Base-by-base conservation (phyloP, 2,113 vertebrate genomes). In the Oceanodroma tethys region DNA sequence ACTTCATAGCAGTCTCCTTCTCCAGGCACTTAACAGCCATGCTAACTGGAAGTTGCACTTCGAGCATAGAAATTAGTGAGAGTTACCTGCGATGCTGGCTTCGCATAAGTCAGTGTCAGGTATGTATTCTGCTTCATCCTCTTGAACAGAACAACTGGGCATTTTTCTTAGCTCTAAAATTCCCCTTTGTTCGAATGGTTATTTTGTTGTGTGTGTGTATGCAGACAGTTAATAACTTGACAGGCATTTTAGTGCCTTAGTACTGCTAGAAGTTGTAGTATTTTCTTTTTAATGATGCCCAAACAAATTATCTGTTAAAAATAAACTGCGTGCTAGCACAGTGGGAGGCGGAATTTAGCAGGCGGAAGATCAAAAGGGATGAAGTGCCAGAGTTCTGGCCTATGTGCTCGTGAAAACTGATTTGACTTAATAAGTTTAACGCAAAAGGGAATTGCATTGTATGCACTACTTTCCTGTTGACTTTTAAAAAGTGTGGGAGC, bases 401-500 rank as follows among this genome's bases (percentile, higher is more conserved):
- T 60, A 56, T 56, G 38, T 76, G 81, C 80, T 96, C 2, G 1
- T 95, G 96, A 98, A 95, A 98, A 98, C 15, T 96, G 94, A 97
- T 97, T 96, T 96, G 97, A 97, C 83, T 98, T 97, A 97, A 47
- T 96, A 97, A 95, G 87, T 97, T 95, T 88, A 91, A 97, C 88
- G 90, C 85, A 96, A 86, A 96, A 88, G 80, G 60, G 81, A 96
- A 90, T 87, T 96, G 52, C 63, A 84, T 87, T 78, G 71, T 85
- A 73, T 82, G 88, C 70, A 80, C 60, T 90, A 81, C 83, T 86
- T 90, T 96, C 52, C 91, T 67, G 88, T 89, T 91, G 55, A 68
- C 89, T 95, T 90, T 94, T 85, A 43, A 79, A 63, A 95, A 90
- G 75, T 84, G 42, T 79, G 38, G 65, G 82, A 94, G 76, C 79